These are phyloP conservation scores for Amblyornis subalaris DNA, from an alignment of 2,113 vertebrate species.

Conservation along the genomic window DNA sequence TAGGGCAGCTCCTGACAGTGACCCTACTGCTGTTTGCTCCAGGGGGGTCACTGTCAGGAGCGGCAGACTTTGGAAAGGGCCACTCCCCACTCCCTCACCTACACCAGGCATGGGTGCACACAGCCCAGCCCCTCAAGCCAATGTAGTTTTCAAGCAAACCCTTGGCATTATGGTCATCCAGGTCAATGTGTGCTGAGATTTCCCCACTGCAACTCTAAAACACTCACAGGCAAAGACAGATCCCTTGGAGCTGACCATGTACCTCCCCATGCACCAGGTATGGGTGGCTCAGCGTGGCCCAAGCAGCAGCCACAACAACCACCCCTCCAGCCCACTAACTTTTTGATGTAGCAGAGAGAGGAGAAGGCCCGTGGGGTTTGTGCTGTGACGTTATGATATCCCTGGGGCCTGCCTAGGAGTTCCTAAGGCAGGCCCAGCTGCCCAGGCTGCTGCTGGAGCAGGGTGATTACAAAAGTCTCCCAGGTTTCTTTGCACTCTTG, in stretches of 20 bases:
- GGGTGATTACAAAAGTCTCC: background rate
- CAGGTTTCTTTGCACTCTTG: background rate
- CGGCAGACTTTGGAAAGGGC: background rate
- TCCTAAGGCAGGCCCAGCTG: background rate
- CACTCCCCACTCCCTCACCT: background rate
- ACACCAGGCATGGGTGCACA: background rate
- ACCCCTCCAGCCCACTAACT: too few relatives aligned
- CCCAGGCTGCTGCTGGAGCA: background rate
- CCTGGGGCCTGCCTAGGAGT: background rate
- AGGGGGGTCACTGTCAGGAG: background rate
- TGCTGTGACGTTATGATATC: background rate
- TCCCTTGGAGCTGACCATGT: fast-evolving
- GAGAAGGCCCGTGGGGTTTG: background rate
- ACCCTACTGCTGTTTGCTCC: background rate
- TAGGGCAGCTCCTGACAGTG: too few relatives aligned
- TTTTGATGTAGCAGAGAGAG: background rate
- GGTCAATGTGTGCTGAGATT: background rate
- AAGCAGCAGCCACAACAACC: background rate
- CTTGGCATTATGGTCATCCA: background rate
- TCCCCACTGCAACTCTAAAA: background rate
- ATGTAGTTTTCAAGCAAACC: background rate
- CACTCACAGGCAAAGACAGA: background rate
- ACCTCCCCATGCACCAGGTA: fast-evolving
- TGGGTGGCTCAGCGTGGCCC: fast-evolving
- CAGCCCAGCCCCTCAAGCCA: background rate